Percentiles rank a stretch among this genome's conserved stretches.
Evolutionary conservation across 2,888 invertebrate species (phyloP).

Genomic region (Leptinotarsa peninsularis): DNA sequence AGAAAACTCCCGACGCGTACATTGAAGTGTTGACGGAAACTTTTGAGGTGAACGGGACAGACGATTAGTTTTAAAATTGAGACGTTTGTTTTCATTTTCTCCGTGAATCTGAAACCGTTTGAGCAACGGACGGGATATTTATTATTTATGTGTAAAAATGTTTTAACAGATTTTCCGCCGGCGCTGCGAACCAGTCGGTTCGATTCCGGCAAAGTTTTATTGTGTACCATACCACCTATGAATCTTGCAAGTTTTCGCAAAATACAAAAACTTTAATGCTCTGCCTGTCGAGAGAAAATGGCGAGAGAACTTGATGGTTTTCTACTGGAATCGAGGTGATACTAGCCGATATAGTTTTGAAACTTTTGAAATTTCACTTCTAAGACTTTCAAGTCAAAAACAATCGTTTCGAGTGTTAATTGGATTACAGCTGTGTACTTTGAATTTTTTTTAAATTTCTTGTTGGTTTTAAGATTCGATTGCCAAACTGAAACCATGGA

Average conservation of each 20-base stretch:
- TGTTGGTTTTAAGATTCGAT: too few species aligned
- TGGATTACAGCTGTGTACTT: too few species aligned
- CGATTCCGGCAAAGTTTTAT: slow-evolving; percentile 4
- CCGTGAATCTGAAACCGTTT: slow-evolving; percentile 5
- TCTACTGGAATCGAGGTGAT: neutral
- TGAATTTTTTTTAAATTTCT: too few species aligned
- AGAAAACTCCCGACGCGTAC: slow-evolving; percentile 5
- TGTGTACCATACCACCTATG: slow-evolving; percentile 23
- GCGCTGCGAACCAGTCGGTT: neutral
- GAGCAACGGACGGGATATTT: neutral
- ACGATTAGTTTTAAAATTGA: neutral
- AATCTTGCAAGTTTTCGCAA: slow-evolving; percentile 19
- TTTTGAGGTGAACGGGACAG: slow-evolving; percentile 1
- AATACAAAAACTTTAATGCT: slow-evolving; percentile 18
- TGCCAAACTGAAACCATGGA: too few species aligned
- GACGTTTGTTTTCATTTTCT: slow-evolving; percentile 16
- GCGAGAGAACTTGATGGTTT: neutral
- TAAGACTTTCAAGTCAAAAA: too few species aligned
- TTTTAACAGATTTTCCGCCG: neutral
- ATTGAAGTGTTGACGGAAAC: slow-evolving; percentile 11
- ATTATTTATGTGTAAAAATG: slow-evolving; percentile 18
- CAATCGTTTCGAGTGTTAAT: too few species aligned
- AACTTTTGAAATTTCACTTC: neutral
- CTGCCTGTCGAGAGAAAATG: slow-evolving; percentile 23
- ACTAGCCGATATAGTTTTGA: neutral